Conservation (phyloP, 2,797 vertebrate genomes). For the Phalanger gymnotis region DNA sequence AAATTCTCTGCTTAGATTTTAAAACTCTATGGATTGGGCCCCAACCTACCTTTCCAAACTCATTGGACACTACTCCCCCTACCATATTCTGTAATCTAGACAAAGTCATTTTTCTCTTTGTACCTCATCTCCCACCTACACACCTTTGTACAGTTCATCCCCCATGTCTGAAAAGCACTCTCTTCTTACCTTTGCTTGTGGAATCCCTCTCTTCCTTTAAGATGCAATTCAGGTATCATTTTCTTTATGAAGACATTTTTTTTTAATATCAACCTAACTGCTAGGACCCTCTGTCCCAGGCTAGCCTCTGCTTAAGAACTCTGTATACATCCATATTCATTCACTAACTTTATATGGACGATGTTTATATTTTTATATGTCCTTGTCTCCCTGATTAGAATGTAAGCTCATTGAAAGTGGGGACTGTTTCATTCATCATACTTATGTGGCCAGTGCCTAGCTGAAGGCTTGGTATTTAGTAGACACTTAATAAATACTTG, state of each 20-base stretch:
- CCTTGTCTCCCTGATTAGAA: neutral
- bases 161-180: neutral
- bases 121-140: neutral
- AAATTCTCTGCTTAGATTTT: neutral
- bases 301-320: neutral
- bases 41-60: neutral
- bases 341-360: neutral
- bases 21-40: neutral
- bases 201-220: neutral
- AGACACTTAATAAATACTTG: neutral
- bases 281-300: neutral
- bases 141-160: neutral
- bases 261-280: neutral
- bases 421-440: neutral
- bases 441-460: neutral
- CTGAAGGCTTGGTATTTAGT: neutral
- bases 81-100: neutral
- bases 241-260: neutral
- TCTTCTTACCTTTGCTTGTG: neutral
- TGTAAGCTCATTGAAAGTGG: neutral
- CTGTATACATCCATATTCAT: neutral
- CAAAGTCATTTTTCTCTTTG: neutral
- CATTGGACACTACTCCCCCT: neutral
- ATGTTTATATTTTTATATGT: neutral
- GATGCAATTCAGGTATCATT: neutral